These are phyloP conservation scores for Tuta absoluta DNA, from an alignment of 2,888 invertebrate genomes.

Conservation along the genomic window DNA sequence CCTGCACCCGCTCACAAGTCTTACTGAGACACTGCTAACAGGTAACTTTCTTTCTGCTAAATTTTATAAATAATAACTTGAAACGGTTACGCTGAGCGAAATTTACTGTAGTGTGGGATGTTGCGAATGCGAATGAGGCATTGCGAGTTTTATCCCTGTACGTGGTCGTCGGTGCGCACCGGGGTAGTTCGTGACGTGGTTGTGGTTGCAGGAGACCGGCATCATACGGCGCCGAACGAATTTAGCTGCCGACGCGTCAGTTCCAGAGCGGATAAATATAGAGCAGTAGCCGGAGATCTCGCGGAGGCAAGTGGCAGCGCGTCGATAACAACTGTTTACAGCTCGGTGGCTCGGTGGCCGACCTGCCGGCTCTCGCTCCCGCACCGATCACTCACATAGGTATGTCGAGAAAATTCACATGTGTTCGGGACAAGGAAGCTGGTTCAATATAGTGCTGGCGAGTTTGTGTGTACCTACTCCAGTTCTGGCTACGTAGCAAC, in stretches of 20 bases:
- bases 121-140: slow-evolving; percentile 64
- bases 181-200: slow-evolving; percentile 70
- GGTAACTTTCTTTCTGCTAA: slow-evolving; percentile 52
- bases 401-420: slow-evolving; percentile 63
- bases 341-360: slow-evolving; percentile 76
- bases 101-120: neutral
- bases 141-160: slow-evolving; percentile 61
- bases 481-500: neutral
- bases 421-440: slow-evolving; percentile 48
- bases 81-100: slow-evolving; percentile 28
- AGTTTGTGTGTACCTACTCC: slow-evolving; percentile 36
- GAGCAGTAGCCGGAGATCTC: slow-evolving; percentile 74
- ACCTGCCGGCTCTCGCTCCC: slow-evolving; percentile 73
- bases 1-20: slow-evolving; percentile 76
- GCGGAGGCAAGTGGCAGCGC: slow-evolving; percentile 75
- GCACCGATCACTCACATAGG: slow-evolving; percentile 69
- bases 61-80: neutral
- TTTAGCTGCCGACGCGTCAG: slow-evolving; percentile 73
- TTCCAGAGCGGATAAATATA: slow-evolving; percentile 77
- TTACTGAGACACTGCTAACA: slow-evolving; percentile 70
- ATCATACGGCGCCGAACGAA: slow-evolving; percentile 75
- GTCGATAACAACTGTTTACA: slow-evolving; percentile 79
- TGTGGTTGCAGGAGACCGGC: slow-evolving; percentile 79
- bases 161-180: slow-evolving; percentile 51
- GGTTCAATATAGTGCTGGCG: slow-evolving; percentile 44